Evolutionary conservation across 2,888 invertebrate species (phyloP), one percentile per base, ranked within the genome.

Genomic region (Galerucella calmariensis): DNA sequence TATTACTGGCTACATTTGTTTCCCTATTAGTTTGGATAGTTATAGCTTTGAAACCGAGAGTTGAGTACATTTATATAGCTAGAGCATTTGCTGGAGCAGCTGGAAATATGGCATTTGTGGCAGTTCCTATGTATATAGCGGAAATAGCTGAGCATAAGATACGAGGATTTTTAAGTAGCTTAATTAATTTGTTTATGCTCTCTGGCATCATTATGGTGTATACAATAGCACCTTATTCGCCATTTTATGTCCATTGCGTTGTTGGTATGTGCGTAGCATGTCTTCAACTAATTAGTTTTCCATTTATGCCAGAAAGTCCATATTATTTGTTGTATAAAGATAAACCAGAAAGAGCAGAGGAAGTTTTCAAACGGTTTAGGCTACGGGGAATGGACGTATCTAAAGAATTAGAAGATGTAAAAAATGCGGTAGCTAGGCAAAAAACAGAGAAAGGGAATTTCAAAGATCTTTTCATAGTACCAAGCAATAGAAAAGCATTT

Each of bases 131-230:
- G 87, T 87, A 86, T 79, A 85, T 87, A 56, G 87, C 86, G 2
- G 87, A 87, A 81, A 86, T 87, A 72, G 87, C 87, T 10, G 86
- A 87, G 77, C 84, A 87, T 67, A 84, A 84, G 70, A 86, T 87
- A 16, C 76, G 87, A 56, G 87, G 87, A 11, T 86, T 87, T 67
- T 79, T 87, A 14, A 84, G 86, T 1, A 84, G 86, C 11, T 81
- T 85, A 53, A 87, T 87, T 68, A 87, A 87, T 79, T 81, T 87
- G 44, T 86, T 87, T 84, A 86, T 87, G 86, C 79, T 87, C 12
- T 73, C 86, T 6, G 87, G 87, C 6, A 86, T 87, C 62, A 73
- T 87, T 24, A 80, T 86, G 1, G 83, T 87, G 3, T 87, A 87
- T 72, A 79, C 85, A 9, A 83, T 87, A 74, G 81, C 79, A 3